Conservation (phyloP, 2,888 invertebrate species). For the Apodemia zela region DNA sequence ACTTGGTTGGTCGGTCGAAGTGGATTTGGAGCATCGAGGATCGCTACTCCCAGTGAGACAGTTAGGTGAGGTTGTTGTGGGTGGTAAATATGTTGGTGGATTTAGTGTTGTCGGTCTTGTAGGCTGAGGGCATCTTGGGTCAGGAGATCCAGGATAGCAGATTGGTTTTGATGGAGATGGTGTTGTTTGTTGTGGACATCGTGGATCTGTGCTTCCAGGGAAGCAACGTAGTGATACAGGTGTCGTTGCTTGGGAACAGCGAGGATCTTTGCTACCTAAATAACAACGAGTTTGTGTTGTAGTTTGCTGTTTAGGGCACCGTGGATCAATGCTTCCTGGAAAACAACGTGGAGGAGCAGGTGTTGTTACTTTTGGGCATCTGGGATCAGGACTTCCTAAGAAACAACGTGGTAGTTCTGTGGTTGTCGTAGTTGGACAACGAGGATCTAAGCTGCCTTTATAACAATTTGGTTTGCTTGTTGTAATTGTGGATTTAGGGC, state of each 20-base stretch:
- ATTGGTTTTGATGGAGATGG: constrained; percentile 27
- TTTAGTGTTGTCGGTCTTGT: constrained; percentile 35
- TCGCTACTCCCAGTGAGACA: constrained; percentile 50
- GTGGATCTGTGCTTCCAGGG: constrained; percentile 42
- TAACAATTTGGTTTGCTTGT: constrained; percentile 36
- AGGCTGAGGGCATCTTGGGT: constrained; percentile 43
- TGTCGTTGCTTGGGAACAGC: constrained; percentile 35
- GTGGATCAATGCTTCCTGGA: constrained; percentile 43
- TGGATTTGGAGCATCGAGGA: constrained; percentile 37
- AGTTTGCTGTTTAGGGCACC: constrained; percentile 42
- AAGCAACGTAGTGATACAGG: constrained; percentile 38
- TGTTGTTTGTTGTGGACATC: constrained; percentile 43
- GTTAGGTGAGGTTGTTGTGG: constrained; percentile 33
- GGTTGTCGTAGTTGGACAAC: constrained; percentile 41
- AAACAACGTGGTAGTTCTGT: constrained; percentile 38
- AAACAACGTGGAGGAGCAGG: constrained; percentile 37
- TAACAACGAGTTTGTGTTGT: constrained; percentile 26
- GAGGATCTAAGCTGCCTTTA: constrained; percentile 44
- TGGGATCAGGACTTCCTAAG: constrained; percentile 41
- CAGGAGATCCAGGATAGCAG: constrained; percentile 42
- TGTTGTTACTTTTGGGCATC: constrained; percentile 40
- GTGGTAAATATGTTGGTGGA: constrained; percentile 36
- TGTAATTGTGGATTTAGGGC: constrained; percentile 33
- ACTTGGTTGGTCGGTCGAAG: constrained; percentile 34
- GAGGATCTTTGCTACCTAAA: constrained; percentile 29